These are phyloP conservation scores for Tenrec ecaudatus DNA, from an alignment of 2,113 vertebrate genomes.

Conservation along the genomic window DNA sequence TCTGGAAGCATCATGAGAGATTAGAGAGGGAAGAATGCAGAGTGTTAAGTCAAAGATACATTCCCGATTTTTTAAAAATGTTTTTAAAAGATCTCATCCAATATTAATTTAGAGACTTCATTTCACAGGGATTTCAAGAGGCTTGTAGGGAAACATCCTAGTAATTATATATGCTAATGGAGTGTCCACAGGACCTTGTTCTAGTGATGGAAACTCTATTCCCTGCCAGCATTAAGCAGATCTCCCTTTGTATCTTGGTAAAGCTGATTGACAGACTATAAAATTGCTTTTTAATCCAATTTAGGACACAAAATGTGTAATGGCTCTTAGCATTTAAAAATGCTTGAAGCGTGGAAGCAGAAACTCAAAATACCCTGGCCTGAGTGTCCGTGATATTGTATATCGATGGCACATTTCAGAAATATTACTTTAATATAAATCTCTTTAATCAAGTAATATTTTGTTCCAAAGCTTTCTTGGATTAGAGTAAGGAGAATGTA, in stretches of 20 bases:
- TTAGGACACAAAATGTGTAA: constrained; percentile 73
- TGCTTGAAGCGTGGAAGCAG: constrained; percentile 71
- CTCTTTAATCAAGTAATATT: constrained; percentile 70
- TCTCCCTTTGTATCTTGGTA: constrained; percentile 59
- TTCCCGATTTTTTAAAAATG: constrained; percentile 39
- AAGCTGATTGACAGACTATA: constrained; percentile 79
- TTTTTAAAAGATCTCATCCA: background rate
- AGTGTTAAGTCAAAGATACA: constrained; percentile 59
- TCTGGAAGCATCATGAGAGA: constrained; percentile 27
- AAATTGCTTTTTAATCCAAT: constrained; percentile 82
- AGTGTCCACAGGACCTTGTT: constrained; percentile 43
- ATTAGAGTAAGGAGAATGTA: constrained; percentile 56
- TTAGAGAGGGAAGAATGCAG: constrained; percentile 1
- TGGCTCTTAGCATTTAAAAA: constrained; percentile 71
- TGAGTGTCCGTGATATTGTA: constrained; percentile 67
- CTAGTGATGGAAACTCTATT: constrained; percentile 65
- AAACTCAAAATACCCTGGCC: constrained; percentile 66
- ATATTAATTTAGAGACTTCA: constrained; percentile 56
- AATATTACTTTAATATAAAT: constrained; percentile 75
- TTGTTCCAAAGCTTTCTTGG: constrained; percentile 69
- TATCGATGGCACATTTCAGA: constrained; percentile 68
- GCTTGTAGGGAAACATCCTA: constrained; percentile 37
- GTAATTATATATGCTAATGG: constrained; percentile 64
- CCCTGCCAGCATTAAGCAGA: constrained; percentile 45
- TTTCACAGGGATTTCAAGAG: constrained; percentile 65